Conservation (phyloP, 2,797 vertebrate genomes). For the Ctenosaura bakeri region DNA sequence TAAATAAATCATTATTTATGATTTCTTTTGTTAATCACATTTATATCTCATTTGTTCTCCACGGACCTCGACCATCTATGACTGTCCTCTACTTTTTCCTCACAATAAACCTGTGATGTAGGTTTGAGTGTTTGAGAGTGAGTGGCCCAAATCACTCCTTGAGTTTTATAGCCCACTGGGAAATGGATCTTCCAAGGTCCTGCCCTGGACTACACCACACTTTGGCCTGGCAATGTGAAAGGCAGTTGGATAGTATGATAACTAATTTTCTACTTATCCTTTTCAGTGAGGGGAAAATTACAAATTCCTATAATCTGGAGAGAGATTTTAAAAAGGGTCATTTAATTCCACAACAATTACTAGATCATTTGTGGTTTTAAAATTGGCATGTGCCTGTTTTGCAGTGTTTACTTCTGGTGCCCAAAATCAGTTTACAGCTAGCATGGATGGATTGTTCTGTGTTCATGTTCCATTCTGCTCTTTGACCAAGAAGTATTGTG, state of each 20-base stretch:
- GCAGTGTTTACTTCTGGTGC: background rate
- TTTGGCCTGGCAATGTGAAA: background rate
- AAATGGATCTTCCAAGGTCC: background rate
- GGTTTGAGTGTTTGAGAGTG: background rate
- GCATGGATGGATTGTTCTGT: background rate
- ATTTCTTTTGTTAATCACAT: background rate
- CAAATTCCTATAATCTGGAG: no score
- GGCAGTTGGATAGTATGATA: background rate
- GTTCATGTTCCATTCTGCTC: background rate
- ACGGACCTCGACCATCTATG: background rate
- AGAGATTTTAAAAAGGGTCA: background rate
- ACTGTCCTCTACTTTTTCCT: background rate
- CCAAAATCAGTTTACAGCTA: background rate
- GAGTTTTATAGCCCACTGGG: background rate
- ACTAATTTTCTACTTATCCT: background rate
- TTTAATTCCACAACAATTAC: conserved; percentile 10
- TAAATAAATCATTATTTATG: background rate
- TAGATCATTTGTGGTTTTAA: background rate
- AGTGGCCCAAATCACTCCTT: background rate
- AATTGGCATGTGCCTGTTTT: background rate
- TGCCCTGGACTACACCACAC: background rate
- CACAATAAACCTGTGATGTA: background rate
- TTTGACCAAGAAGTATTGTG: background rate
- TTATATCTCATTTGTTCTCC: background rate
- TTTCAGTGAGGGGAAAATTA: background rate